phyloP scores from a whole-genome alignment of 2,113 vertebrate genomes.

The Arvicanthis niloticus region DNA sequence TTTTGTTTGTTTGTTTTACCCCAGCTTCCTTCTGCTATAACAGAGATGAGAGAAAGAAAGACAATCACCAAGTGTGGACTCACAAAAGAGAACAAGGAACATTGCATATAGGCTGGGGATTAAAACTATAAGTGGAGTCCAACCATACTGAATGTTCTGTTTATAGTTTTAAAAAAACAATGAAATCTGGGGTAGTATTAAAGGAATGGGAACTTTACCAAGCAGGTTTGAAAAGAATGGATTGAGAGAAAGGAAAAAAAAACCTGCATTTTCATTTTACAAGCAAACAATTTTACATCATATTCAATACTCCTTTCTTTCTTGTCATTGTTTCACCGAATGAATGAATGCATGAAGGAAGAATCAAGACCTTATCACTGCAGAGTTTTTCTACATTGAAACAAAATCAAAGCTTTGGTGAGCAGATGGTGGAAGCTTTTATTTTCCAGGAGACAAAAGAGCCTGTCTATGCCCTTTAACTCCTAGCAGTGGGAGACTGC shows the following conservation, averaged over 20 bases:
- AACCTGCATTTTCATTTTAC: not conserved
- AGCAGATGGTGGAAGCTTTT: slow-evolving; percentile 63
- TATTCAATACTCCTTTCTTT: not conserved
- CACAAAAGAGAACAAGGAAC: not conserved
- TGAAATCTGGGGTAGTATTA: not conserved
- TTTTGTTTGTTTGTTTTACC: not conserved
- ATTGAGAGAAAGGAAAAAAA: not conserved
- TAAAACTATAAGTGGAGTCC: not conserved
- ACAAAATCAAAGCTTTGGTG: slow-evolving; percentile 38
- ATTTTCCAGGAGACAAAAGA: slow-evolving; percentile 65
- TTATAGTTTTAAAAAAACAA: not conserved
- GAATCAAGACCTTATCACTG: slow-evolving; percentile 11
- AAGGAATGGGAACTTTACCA: not conserved
- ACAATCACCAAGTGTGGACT: not conserved
- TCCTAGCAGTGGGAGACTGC: not conserved
- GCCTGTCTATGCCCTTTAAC: slow-evolving; percentile 8
- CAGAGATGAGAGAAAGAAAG: not conserved
- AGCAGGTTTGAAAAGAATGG: not conserved
- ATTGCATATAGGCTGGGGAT: rapidly evolving
- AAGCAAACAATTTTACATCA: not conserved
- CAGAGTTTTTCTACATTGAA: slow-evolving; percentile 40
- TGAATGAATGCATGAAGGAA: not conserved
- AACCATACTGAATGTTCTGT: not conserved
- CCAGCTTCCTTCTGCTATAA: not conserved
- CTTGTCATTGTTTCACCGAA: not conserved